Conservation (phyloP, 1,140 invertebrate species). For the Prorops nasuta region DNA sequence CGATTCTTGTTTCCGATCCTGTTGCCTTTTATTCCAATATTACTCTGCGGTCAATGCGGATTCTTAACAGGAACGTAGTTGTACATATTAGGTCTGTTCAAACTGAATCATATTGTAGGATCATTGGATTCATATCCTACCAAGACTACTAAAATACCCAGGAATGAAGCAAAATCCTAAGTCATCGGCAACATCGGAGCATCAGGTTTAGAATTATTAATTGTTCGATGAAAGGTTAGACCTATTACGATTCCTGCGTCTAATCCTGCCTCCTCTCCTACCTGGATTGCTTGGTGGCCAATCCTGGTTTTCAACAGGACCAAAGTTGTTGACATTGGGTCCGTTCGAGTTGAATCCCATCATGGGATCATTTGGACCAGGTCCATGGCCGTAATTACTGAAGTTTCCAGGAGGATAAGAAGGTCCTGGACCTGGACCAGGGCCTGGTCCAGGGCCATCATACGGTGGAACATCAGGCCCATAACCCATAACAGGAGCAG, state of each 20-base stretch:
- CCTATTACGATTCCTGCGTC: slow-evolving; percentile 43
- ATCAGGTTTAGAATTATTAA: too few relatives aligned
- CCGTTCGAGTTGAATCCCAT: slow-evolving; percentile 36
- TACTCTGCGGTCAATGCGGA: too few relatives aligned
- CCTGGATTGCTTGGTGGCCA: slow-evolving; percentile 37
- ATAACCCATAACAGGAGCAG: slow-evolving; percentile 40
- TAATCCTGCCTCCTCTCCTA: slow-evolving; percentile 37
- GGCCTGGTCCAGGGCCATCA: slow-evolving; percentile 32
- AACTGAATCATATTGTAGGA: too few relatives aligned
- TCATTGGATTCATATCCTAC: too few relatives aligned
- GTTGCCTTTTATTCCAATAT: too few relatives aligned
- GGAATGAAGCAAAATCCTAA: too few relatives aligned
- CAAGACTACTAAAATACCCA: too few relatives aligned
- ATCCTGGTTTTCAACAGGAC: too few relatives aligned
- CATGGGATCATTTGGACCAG: slow-evolving; percentile 35
- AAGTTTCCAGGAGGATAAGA: slow-evolving; percentile 32
- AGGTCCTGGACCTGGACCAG: slow-evolving; percentile 27
- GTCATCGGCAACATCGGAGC: too few relatives aligned
- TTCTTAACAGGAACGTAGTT: too few relatives aligned
- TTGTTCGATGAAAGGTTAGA: slow-evolving; percentile 34
- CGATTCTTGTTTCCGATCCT: too few relatives aligned
- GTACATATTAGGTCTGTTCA: too few relatives aligned
- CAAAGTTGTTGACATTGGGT: slow-evolving; percentile 26
- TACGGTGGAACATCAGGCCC: slow-evolving; percentile 34
- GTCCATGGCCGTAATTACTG: slow-evolving; percentile 34